phyloP scores from a whole-genome alignment of 2,888 invertebrate species.

The Amitus sp. region DNA sequence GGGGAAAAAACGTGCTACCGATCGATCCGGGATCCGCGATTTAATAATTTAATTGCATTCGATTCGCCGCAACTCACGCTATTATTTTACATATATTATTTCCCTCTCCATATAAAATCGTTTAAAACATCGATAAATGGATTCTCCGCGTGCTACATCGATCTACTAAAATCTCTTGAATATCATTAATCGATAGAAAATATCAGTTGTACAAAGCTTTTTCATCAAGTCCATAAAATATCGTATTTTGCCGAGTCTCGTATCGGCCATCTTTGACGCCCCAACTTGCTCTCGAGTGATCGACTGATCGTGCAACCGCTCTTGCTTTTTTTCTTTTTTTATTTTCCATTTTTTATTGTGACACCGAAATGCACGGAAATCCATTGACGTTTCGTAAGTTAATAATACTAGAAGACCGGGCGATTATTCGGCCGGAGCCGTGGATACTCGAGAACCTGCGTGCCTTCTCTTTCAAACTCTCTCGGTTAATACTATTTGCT shows the following conservation, averaged over 20 bases:
- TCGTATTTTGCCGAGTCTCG: too few species aligned
- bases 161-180: background rate
- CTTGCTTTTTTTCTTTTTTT: constrained; percentile 1
- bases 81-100: background rate
- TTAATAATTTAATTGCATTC: constrained; percentile 1
- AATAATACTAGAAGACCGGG: constrained; percentile 32
- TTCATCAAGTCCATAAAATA: too few species aligned
- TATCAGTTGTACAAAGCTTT: constrained; percentile 4
- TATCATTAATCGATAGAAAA: constrained; percentile 1
- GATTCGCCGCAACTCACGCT: background rate
- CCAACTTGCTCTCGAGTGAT: constrained; percentile 18
- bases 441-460: constrained; percentile 21
- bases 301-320: too few species aligned
- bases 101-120: constrained; percentile 2
- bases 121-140: constrained; percentile 1
- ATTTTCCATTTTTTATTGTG: constrained; percentile 15
- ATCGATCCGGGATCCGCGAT: too few species aligned
- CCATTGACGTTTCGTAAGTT: constrained; percentile 32
- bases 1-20: too few species aligned
- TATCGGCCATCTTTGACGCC: too few species aligned
- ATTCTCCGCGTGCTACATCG: background rate
- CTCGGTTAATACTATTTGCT: constrained; percentile 30
- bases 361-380: constrained; percentile 23
- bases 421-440: constrained; percentile 10
- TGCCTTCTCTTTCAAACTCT: constrained; percentile 21